Evolutionary conservation across 2,113 vertebrate genomes (phyloP).

Genomic region (Calonectris borealis): DNA sequence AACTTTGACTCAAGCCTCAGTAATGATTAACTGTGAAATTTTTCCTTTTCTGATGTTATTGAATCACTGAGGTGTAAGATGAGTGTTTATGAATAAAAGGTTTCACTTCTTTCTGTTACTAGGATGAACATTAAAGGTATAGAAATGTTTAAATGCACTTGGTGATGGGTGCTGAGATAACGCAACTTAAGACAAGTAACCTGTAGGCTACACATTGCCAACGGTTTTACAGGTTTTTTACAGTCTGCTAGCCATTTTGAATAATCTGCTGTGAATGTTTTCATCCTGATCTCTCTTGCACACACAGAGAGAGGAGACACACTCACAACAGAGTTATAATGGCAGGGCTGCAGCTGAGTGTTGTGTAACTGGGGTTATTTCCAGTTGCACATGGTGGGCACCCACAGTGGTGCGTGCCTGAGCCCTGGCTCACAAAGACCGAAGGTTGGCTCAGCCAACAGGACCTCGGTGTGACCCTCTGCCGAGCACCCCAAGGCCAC

Average conservation of each 20-base stretch:
- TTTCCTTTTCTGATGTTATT: background rate
- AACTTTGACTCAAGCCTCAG: background rate
- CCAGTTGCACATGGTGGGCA: background rate
- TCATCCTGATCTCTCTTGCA: background rate
- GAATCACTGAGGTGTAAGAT: background rate
- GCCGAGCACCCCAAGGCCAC: fast-evolving
- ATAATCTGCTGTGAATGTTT: background rate
- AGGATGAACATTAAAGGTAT: background rate
- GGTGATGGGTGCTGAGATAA: background rate
- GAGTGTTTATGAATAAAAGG: background rate
- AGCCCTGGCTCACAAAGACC: background rate
- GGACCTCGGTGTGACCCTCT: background rate
- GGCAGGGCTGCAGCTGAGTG: fast-evolving
- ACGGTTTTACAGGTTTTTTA: background rate
- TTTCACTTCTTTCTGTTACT: background rate
- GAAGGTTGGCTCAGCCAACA: background rate
- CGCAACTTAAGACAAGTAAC: background rate
- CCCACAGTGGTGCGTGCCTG: fast-evolving
- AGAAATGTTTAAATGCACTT: background rate
- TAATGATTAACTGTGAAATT: background rate
- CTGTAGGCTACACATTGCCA: background rate
- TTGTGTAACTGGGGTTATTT: background rate
- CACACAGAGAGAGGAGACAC: background rate
- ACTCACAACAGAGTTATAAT: background rate
- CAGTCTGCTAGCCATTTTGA: background rate